Conservation (phyloP, 2,888 invertebrate species). For the Mellilla xanthometata region DNA sequence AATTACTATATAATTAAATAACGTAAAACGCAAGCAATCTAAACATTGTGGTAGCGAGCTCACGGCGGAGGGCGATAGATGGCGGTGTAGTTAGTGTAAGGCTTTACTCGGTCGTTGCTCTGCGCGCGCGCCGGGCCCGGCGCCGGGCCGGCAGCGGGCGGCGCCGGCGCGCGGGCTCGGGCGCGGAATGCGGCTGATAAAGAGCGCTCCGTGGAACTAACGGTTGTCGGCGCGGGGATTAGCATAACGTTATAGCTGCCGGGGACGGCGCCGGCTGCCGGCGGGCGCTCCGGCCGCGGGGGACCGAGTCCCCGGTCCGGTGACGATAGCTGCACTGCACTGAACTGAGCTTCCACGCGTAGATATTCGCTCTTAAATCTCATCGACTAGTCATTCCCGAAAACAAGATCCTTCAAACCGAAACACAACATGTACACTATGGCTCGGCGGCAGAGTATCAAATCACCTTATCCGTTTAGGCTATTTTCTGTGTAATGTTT, state of each 20-base stretch:
- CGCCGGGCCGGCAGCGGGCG: neutral
- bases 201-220: conserved; percentile 11
- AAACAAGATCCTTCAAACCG: no score
- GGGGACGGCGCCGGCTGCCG: no score
- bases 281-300: no score
- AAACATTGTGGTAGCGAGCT: neutral
- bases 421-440: no score
- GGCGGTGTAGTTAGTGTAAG: conserved; percentile 20
- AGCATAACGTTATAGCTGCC: no score
- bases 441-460: no score
- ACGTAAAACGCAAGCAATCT: conserved; percentile 2
- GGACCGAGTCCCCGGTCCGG: neutral
- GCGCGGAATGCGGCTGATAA: conserved; percentile 26
- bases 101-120: conserved; percentile 27
- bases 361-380: no score
- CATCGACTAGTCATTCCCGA: no score
- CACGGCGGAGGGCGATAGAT: conserved; percentile 13
- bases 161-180: neutral
- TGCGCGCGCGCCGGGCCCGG: neutral
- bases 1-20: neutral
- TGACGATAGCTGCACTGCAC: neutral
- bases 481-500: no score
- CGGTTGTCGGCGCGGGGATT: conserved; percentile 8
- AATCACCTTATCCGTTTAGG: no score
- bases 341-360: no score